Evolutionary conservation across 2,797 vertebrate species (phyloP).

Genomic region (Nyctalus aviator): DNA sequence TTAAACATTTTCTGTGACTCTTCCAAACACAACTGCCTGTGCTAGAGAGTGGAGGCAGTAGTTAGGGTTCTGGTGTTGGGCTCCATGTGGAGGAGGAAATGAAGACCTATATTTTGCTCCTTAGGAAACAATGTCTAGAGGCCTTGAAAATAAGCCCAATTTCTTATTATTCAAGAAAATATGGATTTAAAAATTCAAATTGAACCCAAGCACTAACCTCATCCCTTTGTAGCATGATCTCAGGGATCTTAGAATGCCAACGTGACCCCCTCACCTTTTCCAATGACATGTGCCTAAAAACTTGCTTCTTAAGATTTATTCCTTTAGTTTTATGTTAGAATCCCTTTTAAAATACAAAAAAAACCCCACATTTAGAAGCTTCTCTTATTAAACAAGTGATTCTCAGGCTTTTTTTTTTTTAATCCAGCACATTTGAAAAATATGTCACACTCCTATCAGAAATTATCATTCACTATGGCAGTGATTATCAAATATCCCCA

Average conservation of each 20-base stretch:
- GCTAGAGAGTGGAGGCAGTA: neutral
- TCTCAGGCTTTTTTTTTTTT: neutral
- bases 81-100: neutral
- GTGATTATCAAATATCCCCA: neutral
- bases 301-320: neutral
- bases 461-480: neutral
- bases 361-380: neutral
- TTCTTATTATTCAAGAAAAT: neutral
- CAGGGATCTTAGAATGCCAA: neutral
- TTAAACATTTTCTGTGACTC: neutral
- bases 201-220: neutral
- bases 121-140: neutral
- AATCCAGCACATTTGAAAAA: neutral
- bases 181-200: slow-evolving; percentile 3
- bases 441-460: neutral
- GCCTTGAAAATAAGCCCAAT: neutral
- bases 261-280: neutral
- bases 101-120: neutral
- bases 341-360: neutral
- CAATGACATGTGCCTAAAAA: neutral
- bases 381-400: neutral
- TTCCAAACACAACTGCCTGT: neutral
- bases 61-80: neutral
- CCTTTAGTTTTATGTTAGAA: neutral
- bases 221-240: neutral